Evolutionary conservation across 2,888 invertebrate genomes (phyloP).

Genomic region (Pomacea canaliculata): DNA sequence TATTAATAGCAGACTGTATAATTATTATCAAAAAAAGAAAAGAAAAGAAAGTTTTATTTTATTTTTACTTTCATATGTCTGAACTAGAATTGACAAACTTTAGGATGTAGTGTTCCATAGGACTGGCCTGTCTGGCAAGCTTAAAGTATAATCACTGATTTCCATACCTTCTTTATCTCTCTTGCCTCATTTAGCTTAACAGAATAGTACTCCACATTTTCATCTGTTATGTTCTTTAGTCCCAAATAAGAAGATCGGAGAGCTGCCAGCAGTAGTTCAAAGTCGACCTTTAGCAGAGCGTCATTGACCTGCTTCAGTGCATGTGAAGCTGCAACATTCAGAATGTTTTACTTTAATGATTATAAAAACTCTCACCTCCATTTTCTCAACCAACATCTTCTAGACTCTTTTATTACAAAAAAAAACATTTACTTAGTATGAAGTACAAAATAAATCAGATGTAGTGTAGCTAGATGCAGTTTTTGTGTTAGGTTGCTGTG

Average conservation of each 20-base stretch:
- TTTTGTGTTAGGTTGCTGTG: too few species aligned
- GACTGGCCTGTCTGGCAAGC: too few species aligned
- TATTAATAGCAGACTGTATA: too few species aligned
- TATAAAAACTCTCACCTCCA: too few species aligned
- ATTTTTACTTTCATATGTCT: too few species aligned
- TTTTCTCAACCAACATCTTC: background rate
- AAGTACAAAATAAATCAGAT: too few species aligned
- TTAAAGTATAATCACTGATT: too few species aligned
- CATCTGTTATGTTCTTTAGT: constrained; percentile 57
- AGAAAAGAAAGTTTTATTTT: too few species aligned
- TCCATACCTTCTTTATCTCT: constrained; percentile 53
- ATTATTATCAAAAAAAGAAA: too few species aligned
- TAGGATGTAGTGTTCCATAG: too few species aligned
- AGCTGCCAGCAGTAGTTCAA: constrained; percentile 43
- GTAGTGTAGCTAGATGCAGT: too few species aligned
- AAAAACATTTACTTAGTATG: background rate
- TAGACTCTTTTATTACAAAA: background rate
- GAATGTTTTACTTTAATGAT: background rate
- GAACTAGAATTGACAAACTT: too few species aligned
- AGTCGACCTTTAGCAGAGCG: constrained; percentile 56
- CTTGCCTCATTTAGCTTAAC: constrained; percentile 45
- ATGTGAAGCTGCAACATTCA: constrained; percentile 41
- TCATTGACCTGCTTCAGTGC: constrained; percentile 48
- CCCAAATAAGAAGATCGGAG: constrained; percentile 56
- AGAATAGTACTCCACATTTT: constrained; percentile 59